Base-by-base conservation (phyloP, 37 sponge, comb jelly and placozoan genomes). In the Geodia barretti region DNA sequence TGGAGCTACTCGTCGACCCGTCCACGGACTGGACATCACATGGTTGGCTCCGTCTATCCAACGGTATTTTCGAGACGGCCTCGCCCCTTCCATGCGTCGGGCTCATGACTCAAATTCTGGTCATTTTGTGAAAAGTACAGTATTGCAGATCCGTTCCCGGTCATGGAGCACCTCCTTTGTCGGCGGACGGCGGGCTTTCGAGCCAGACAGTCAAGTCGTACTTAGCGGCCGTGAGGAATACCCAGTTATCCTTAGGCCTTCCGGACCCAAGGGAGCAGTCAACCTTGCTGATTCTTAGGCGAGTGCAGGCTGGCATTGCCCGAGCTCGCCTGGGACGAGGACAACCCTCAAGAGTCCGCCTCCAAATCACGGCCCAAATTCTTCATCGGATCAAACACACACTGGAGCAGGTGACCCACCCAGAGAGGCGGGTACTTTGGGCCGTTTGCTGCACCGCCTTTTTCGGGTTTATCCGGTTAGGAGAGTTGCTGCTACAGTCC, bases 391-490 rank as follows among this genome's bases (percentile, higher is more conserved):
- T 69, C 23, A 31, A 69, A 23, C 21, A 69, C 23, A 29, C 23
- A 3, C 31, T 24, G 36, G 33, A 31, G 4, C 35, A 69, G 8
- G 33, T 2, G 36, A 4, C 2, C n/a, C n/a, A 5, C n/a, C 64
- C 64, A 62, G 3, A 28, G 28, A 28, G 28, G 64, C 4, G 3
- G n/a, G 39, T 71, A 61, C 2, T 70, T 0, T 84, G 86, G 86
- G 86, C 86, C 5, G 86, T 79, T 8, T n/a, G 31, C 34, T 73
- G 42, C 25, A 35, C 64, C 20, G 70, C 72, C 66, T 85, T 85
- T 32, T 85, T 85, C 30, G 86, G 79, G 4, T 84, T 85, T 41
- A 37, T 84, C 17, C 60, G 85, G 5, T 60, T 79, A 0, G 73
- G 86, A 1, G 86, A 85, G 36, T 64, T 85, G 9, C 31, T 68